Evolutionary conservation across 2,888 invertebrate species (phyloP), one percentile per base, ranked within the genome.

Genomic region (Galerucella pusilla): DNA sequence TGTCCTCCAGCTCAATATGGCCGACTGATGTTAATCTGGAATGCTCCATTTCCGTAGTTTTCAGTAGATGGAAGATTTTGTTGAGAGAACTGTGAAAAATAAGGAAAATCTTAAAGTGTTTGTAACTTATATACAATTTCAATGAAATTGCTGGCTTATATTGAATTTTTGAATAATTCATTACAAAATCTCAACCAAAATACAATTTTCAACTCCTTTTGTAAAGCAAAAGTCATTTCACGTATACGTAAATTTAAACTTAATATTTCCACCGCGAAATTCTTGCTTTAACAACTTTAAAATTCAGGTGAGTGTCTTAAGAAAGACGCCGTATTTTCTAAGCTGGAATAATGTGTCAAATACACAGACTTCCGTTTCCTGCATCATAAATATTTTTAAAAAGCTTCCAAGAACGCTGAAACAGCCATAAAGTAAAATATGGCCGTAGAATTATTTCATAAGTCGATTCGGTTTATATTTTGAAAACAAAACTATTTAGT

Each of bases 301-400:
- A 42, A 63, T 63, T 63, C 63, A 63, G 63, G 63, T 63, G 63
- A 35, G 35, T 20, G 16, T 63, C 35, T 63, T n/a, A n/a, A 35
- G 35, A 14, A 16, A 35, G n/a, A 63, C 63, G 42, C 42, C 63
- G 16, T 42, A 63, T 63, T 63, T 63, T 42, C 63, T 35, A 42
- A 63, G 63, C 42, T 35, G 42, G 12, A 63, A 63, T 63, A 63
- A 63, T 63, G 63, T 42, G 63, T 63, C 63, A 63, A 63, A 63
- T 63, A 42, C 63, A 63, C 35, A 63, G 63, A n/a, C 63, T 42
- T 61, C 61, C 61, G 61, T 61, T 63, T 42, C 35, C 63, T 35
- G 35, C 63, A 63, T 63, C 63, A 35, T 63, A 63, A 63, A 63
- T 63, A 63, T 63, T 42, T 42, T 63, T 63, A 63, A 63, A 42